A percentile compares a stretch with the other conserved stretches of the same genome.
These are phyloP conservation scores for Liposcelis brunnea DNA, from an alignment of 2,888 invertebrate genomes.

Conservation along the genomic window DNA sequence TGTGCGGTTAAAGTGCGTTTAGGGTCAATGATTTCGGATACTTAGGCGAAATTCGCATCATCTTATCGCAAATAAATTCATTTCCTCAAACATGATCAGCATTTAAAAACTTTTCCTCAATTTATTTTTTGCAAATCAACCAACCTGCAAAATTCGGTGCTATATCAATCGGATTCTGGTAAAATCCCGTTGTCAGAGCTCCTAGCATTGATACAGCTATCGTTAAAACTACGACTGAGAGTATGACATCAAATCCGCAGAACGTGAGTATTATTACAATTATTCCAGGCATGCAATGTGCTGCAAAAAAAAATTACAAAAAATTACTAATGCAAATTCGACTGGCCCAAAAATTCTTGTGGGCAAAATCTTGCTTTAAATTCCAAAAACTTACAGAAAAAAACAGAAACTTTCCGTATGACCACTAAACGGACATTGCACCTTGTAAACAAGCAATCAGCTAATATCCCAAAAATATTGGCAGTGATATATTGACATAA, in stretches of 20 bases:
- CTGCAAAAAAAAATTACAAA: slow-evolving; percentile 11
- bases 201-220: slow-evolving; percentile 20
- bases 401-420: slow-evolving; percentile 15
- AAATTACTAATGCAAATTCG: no score
- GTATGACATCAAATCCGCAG: slow-evolving; percentile 18
- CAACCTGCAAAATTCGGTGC: slow-evolving; percentile 23
- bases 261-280: slow-evolving; percentile 19
- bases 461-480: slow-evolving; percentile 14
- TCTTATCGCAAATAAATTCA: no score
- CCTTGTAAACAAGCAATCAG: slow-evolving; percentile 14
- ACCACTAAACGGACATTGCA: slow-evolving; percentile 13
- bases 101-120: background rate
- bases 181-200: slow-evolving; percentile 20
- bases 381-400: slow-evolving; percentile 14
- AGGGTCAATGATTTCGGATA: no score
- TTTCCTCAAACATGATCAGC: no score
- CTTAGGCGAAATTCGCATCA: background rate
- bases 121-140: background rate
- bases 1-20: no score
- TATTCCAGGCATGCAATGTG: slow-evolving; percentile 19
- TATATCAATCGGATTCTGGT: slow-evolving; percentile 22
- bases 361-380: no score
- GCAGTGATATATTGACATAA: slow-evolving; percentile 16
- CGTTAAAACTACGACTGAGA: slow-evolving; percentile 19
- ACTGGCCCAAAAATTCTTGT: no score